Conservation (phyloP, 2,888 invertebrate genomes). For the Drosophila atroscutellata region DNA sequence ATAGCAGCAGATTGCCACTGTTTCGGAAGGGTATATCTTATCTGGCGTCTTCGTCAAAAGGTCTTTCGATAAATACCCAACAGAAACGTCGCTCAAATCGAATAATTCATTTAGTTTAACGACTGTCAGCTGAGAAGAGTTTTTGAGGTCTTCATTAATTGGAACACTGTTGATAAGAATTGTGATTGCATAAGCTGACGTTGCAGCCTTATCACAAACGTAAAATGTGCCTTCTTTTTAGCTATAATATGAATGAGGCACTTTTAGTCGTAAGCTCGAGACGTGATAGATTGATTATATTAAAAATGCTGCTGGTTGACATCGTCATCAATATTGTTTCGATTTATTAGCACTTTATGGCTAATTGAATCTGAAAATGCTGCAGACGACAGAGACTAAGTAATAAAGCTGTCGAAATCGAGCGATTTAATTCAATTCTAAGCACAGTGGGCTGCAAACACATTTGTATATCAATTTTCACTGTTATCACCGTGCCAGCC, state of each 20-base stretch:
- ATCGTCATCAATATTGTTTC: conserved; percentile 39
- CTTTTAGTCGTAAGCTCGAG: conserved; percentile 3
- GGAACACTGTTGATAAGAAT: conserved; percentile 44
- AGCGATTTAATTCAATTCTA: conserved; percentile 20
- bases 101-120: conserved; percentile 18
- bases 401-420: conserved; percentile 36
- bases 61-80: background rate
- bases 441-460: conserved; percentile 23
- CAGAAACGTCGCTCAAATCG: conserved; percentile 3
- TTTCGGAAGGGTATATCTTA: conserved; percentile 7
- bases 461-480: conserved; percentile 48
- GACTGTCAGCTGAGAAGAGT: conserved; percentile 20
- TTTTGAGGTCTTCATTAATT: conserved; percentile 19
- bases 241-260: background rate
- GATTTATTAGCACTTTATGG: conserved; percentile 51
- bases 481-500: conserved; percentile 52
- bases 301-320: conserved; percentile 43
- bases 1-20: background rate
- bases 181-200: conserved; percentile 26
- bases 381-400: conserved; percentile 1
- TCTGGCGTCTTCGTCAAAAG: background rate
- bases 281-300: conserved; percentile 47
- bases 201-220: conserved; percentile 33
- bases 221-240: background rate
- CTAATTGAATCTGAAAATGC: conserved; percentile 67